Evolutionary conservation across 1,140 invertebrate species (phyloP), one percentile per base, ranked within the genome.

Genomic region (Idris sp.): DNA sequence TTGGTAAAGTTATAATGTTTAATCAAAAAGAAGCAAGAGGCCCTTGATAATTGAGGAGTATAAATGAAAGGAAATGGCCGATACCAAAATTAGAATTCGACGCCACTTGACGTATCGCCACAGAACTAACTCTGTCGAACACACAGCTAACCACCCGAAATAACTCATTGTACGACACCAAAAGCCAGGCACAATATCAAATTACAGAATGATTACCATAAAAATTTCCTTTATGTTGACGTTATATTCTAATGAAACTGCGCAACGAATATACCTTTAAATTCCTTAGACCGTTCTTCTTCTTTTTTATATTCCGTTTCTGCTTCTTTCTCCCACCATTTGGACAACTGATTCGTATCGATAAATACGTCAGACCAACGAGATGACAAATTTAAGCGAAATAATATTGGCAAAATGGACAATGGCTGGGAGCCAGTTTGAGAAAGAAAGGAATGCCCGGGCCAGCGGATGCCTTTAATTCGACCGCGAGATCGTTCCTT

Each of bases 391-490:
- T 58, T 68, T 68, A 14, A 48, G 2, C 40, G 44, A 44, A 25
- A 53, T 22, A 56, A 54, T 61, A 71, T 46, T 44, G 54, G n/a
- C n/a, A n/a, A n/a, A n/a, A n/a, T n/a, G n/a, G n/a, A n/a, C n/a
- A n/a, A n/a, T n/a, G n/a, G n/a, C n/a, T n/a, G n/a, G n/a, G n/a
- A n/a, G n/a, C n/a, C n/a, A n/a, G n/a, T n/a, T n/a, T n/a, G n/a
- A n/a, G n/a, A n/a, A n/a, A n/a, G 26, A 13, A 1, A 14, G 69
- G 78, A 80, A 82, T 81, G 76, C 69, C 44, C 53, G 54, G 64
- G n/a, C n/a, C 64, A 58, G 38, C 46, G 59, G 67, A 49, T 58
- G 65, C 48, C 56, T 44, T 64, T 53, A 65, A 67, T 65, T 71
- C 54, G 53, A 28, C 25, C 40, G 46, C 31, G 36, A 46, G 28